A percentile compares a stretch with the other conserved stretches of the same genome.
These are phyloP conservation scores for Melikaiella ostensackeni DNA, from an alignment of 2,888 invertebrate species.

Conservation along the genomic window DNA sequence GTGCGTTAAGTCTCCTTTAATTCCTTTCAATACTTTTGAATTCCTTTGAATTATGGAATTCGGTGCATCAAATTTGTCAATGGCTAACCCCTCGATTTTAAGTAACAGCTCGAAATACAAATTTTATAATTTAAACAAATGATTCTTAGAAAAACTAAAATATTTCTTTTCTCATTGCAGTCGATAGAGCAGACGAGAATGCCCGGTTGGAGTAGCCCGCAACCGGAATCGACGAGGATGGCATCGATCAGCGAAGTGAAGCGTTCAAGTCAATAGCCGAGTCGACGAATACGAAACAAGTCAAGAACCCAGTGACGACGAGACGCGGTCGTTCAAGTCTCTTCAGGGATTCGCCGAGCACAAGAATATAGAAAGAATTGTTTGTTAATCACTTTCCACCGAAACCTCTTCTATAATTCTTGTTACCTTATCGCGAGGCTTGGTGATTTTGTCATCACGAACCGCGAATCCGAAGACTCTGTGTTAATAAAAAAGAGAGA, in stretches of 20 bases:
- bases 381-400: not conserved
- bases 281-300: slow-evolving; percentile 39
- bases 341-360: slow-evolving; percentile 16
- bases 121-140: not conserved
- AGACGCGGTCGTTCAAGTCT: slow-evolving; percentile 35
- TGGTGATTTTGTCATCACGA: slow-evolving; percentile 3
- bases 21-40: too few relatives aligned
- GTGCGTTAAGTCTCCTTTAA: too few relatives aligned
- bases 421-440: not conserved
- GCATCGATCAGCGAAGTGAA: slow-evolving; percentile 72
- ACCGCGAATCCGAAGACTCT: slow-evolving; percentile 19
- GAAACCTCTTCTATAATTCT: slow-evolving; percentile 1
- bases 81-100: too few relatives aligned
- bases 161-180: slow-evolving; percentile 51
- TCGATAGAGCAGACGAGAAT: slow-evolving; percentile 74
- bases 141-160: not conserved
- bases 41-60: too few relatives aligned
- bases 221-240: slow-evolving; percentile 71
- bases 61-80: too few relatives aligned
- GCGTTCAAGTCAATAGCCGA: slow-evolving; percentile 68
- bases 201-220: slow-evolving; percentile 69
- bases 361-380: slow-evolving; percentile 16
- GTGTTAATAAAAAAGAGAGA: slow-evolving; percentile 43
- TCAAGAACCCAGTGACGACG: slow-evolving; percentile 39
- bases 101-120: too few relatives aligned